phyloP scores from a whole-genome alignment of 2,113 vertebrate genomes.

The Pipa parva region DNA sequence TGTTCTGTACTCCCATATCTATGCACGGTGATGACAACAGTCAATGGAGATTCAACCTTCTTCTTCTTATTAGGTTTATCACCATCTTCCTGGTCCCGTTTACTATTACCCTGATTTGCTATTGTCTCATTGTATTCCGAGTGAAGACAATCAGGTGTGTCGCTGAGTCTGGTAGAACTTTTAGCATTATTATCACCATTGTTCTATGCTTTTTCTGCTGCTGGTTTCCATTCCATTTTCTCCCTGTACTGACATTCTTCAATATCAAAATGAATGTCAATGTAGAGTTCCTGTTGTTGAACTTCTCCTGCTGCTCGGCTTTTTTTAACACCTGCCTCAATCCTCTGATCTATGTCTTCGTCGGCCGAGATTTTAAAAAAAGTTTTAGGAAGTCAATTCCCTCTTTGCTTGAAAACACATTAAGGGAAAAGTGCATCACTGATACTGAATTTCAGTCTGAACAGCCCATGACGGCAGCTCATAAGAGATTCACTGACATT shows the following conservation, averaged over 20 bases:
- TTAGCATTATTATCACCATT: constrained; percentile 46
- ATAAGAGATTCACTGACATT: too few species aligned
- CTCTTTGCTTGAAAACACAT: constrained; percentile 63
- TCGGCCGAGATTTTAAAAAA: constrained; percentile 73
- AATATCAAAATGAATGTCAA: neutral
- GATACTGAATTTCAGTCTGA: neutral
- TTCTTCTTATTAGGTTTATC: constrained; percentile 43
- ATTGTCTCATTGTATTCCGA: constrained; percentile 42
- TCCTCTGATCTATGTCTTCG: constrained; percentile 73
- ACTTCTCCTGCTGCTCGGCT: constrained; percentile 61
- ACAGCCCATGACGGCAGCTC: neutral
- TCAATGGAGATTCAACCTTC: constrained; percentile 6
- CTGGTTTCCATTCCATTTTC: constrained; percentile 54
- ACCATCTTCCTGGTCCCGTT: constrained; percentile 49
- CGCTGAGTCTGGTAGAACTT: constrained; percentile 39
- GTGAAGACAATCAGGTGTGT: constrained; percentile 17
- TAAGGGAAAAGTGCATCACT: constrained; percentile 64
- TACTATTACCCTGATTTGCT: constrained; percentile 40
- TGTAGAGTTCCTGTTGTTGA: neutral
- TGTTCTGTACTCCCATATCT: constrained; percentile 61
- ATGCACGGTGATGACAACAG: constrained; percentile 40
- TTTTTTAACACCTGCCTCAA: constrained; percentile 76
- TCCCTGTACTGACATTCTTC: constrained; percentile 38
- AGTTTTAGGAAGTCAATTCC: constrained; percentile 67
- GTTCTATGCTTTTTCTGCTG: constrained; percentile 53